Conservation (phyloP, 1,140 invertebrate species). For the Drosophila trapezifrons region DNA sequence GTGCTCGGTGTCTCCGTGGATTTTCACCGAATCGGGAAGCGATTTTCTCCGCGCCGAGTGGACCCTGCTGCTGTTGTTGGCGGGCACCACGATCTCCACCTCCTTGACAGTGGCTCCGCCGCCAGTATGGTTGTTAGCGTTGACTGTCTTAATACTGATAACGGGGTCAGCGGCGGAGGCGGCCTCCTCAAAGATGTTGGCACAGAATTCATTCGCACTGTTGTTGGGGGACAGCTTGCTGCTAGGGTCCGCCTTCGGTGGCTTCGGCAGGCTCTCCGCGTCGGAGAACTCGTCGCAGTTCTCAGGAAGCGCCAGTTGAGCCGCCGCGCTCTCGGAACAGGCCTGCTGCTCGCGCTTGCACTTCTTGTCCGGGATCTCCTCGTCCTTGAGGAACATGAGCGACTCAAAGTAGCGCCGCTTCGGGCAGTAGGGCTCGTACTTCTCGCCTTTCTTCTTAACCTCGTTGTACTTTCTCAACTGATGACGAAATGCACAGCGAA, state of each 20-base stretch:
- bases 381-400: constrained; percentile 80
- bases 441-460: constrained; percentile 77
- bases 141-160: constrained; percentile 71
- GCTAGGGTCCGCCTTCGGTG: constrained; percentile 45
- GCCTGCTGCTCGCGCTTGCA: constrained; percentile 57
- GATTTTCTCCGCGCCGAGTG: constrained; percentile 63
- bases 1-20: constrained; percentile 26
- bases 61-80: constrained; percentile 35
- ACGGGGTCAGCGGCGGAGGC: constrained; percentile 49
- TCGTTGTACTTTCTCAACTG: constrained; percentile 81
- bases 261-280: constrained; percentile 65
- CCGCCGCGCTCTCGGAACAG: constrained; percentile 43
- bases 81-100: constrained; percentile 56
- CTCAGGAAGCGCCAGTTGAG: constrained; percentile 40
- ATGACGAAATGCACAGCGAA: constrained; percentile 81
- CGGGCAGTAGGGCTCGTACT: constrained; percentile 81
- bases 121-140: constrained; percentile 40
- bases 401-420: constrained; percentile 81
- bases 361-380: constrained; percentile 74
- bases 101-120: constrained; percentile 54
- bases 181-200: constrained; percentile 67
- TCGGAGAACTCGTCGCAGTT: constrained; percentile 66
- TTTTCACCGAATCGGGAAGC: constrained; percentile 31
- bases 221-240: constrained; percentile 64
- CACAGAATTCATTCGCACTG: constrained; percentile 70